Evolutionary conservation across 1,140 invertebrate species (phyloP).

Genomic region (Macrosteles quadrilineatus): DNA sequence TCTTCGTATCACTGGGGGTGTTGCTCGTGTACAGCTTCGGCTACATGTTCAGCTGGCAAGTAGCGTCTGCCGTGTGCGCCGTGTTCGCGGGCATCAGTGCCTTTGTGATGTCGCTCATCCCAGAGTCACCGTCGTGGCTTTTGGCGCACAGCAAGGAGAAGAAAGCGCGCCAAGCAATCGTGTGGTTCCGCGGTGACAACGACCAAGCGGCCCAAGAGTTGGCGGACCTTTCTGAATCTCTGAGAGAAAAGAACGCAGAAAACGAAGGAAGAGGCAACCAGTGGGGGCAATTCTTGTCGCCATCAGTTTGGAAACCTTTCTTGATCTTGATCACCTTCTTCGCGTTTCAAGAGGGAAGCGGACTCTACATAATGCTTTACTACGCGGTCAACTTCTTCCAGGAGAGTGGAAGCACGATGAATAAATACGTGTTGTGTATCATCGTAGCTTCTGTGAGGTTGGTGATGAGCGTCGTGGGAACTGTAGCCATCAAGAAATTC

Average conservation of each 20-base stretch:
- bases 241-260: conserved; percentile 43
- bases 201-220: conserved; percentile 59
- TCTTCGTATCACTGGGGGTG: conserved; percentile 57
- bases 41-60: conserved; percentile 49
- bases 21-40: conserved; percentile 55
- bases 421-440: conserved; percentile 70
- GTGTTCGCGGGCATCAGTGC: conserved; percentile 42
- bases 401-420: conserved; percentile 63
- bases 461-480: conserved; percentile 65
- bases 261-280: conserved; percentile 19
- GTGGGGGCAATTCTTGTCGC: conserved; percentile 33
- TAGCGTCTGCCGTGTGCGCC: conserved; percentile 39
- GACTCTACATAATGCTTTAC: conserved; percentile 75
- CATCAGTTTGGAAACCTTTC: conserved; percentile 63
- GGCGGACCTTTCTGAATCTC: conserved; percentile 54
- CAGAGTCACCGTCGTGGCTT: conserved; percentile 68
- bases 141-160: conserved; percentile 57
- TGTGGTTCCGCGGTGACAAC: conserved; percentile 59
- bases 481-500: conserved; percentile 67
- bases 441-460: conserved; percentile 70
- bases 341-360: conserved; percentile 68
- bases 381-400: conserved; percentile 71
- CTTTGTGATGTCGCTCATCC: conserved; percentile 61
- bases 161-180: conserved; percentile 57
- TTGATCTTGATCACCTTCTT: conserved; percentile 64